phyloP scores from a whole-genome alignment of 2,888 invertebrate species.

The Gryllus longicercus region DNA sequence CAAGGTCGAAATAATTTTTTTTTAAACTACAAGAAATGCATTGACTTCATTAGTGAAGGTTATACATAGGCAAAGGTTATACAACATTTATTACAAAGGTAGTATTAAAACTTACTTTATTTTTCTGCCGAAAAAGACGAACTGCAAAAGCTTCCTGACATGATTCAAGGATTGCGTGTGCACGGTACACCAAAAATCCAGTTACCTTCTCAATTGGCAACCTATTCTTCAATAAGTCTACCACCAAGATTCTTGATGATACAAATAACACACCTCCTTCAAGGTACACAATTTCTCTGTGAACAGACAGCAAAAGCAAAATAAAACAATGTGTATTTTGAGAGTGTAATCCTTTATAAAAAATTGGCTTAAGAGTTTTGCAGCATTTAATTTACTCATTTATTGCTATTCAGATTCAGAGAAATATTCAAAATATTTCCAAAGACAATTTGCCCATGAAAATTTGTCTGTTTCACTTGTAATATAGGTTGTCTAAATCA shows the following conservation, averaged over 20 bases:
- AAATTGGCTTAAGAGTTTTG: no score
- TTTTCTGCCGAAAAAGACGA: constrained; percentile 84
- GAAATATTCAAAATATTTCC: no score
- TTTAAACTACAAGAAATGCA: no score
- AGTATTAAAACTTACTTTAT: constrained; percentile 61
- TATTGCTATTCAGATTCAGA: no score
- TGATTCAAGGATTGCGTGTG: constrained; percentile 82
- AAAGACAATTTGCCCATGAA: no score
- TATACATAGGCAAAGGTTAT: background rate
- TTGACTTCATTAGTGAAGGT: background rate
- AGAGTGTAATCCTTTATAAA: no score
- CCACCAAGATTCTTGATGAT: constrained; percentile 89
- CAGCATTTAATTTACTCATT: no score
- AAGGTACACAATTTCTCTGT: constrained; percentile 75
- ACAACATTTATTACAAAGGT: background rate
- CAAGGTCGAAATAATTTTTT: no score
- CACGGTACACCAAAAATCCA: constrained; percentile 86
- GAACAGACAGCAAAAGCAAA: no score
- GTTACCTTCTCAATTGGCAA: constrained; percentile 85
- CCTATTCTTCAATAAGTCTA: constrained; percentile 88
- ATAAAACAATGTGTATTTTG: no score
- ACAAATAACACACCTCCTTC: constrained; percentile 94
- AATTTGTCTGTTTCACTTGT: no score
- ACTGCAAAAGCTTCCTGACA: constrained; percentile 95
- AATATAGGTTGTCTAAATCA: no score